Evolutionary conservation across 2,797 vertebrate species (phyloP), one percentile per base, ranked within the genome.

Genomic region (Leuciscus waleckii): DNA sequence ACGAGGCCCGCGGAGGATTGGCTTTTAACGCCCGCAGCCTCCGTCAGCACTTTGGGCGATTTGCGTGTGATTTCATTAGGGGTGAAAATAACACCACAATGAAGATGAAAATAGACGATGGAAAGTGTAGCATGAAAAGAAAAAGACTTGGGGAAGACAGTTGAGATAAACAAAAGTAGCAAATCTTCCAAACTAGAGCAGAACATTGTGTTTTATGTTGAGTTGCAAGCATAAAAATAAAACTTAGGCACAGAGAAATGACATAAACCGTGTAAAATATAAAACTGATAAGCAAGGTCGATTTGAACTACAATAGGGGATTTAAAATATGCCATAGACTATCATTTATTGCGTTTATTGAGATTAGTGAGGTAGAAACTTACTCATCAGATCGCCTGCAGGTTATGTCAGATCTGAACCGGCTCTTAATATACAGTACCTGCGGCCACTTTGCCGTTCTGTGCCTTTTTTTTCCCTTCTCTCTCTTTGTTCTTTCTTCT

Each of bases 321-420:
- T 70, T 79, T 54, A 23, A 49, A 79, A 32, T 26, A 49, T 35
- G 29, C 56, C 54, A 13, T 13, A 49, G 37, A 54, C n/a, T 77
- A 37, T 9, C 14, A 23, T 56, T 67, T 10, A 69, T 69, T 43
- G 43, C 0, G 23, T 37, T 69, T 69, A n/a, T 78, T 32, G 37
- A 21, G 49, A 78, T 84, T 41, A 69, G 26, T 7, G 1, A 68
- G 43, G 41, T 51, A 26, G 77, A 23, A 84, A 84, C 29, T 1
- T 29, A 61, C 58, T 78, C 19, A 8, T 65, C 6, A 35, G 49
- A 78, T 78, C 46, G 37, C 35, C 35, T 56, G 71, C 39, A 56
- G 46, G 58, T 69, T 79, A 93, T 93, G 94, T 95, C 94, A 91
- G 93, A 96, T 96, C 95, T 96, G 95, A 96, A 95, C 96, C 94